Conservation (phyloP, 2,113 vertebrate genomes). For the Serilophus lunatus region DNA sequence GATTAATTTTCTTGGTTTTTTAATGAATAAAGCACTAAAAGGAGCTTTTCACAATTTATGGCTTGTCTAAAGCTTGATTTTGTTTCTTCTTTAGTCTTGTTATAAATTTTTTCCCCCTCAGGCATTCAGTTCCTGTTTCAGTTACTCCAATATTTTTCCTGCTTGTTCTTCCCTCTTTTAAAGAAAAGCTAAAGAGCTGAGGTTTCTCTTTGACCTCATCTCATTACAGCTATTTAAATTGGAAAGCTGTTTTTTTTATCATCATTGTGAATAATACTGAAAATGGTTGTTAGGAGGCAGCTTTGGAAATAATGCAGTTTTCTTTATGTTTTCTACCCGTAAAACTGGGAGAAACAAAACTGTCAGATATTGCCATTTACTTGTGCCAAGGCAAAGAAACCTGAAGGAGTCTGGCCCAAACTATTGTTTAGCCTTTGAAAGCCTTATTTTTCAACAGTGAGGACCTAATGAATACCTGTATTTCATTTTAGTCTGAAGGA, state of each 20-base stretch:
- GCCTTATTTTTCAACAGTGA: not conserved
- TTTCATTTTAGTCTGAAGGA: conserved; percentile 77
- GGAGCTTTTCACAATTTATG: not conserved
- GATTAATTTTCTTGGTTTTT: accelerated
- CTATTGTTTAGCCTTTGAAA: not conserved
- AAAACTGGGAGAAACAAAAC: not conserved
- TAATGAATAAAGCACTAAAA: not conserved
- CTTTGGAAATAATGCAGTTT: not conserved
- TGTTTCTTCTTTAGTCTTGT: not conserved
- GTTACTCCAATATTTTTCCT: not conserved
- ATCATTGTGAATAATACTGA: not conserved
- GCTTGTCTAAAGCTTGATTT: not conserved
- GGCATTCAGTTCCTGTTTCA: not conserved
- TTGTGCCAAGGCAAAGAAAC: not conserved
- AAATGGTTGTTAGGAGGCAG: not conserved
- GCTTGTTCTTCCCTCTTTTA: not conserved
- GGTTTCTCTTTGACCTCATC: not conserved
- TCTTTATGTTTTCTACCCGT: not conserved
- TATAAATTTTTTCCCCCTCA: accelerated
- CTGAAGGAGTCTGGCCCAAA: not conserved
- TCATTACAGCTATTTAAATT: not conserved
- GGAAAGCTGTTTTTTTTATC: not conserved
- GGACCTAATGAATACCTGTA: not conserved
- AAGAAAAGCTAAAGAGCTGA: too few species aligned
- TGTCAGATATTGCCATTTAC: not conserved